These are phyloP conservation scores for Drosophila basisetae DNA, from an alignment of 2,888 invertebrate species.

Conservation along the genomic window DNA sequence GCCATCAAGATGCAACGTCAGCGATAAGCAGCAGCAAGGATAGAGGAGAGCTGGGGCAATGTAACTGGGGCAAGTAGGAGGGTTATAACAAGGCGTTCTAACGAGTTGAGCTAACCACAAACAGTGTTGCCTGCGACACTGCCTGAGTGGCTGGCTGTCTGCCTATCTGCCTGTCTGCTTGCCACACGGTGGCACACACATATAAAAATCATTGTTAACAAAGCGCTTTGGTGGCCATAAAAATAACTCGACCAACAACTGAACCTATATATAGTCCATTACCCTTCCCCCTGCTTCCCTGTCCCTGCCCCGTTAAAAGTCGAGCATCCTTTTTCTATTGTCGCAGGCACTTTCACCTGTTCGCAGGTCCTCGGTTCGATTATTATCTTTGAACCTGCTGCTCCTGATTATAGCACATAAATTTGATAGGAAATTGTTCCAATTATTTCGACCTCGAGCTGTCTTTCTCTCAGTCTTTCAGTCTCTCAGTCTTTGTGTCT, in stretches of 20 bases:
- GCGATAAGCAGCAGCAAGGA: constrained; percentile 62
- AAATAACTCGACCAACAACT: constrained; percentile 59
- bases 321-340: constrained; percentile 61
- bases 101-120: constrained; percentile 77
- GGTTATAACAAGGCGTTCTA: constrained; percentile 65
- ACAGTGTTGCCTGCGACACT: constrained; percentile 47
- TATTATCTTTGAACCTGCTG: constrained; percentile 81
- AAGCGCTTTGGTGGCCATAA: constrained; percentile 76
- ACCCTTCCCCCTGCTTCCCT: background rate
- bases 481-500: constrained; percentile 13
- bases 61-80: constrained; percentile 35
- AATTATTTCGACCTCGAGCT: constrained; percentile 69
- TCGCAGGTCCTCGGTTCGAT: constrained; percentile 64
- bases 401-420: constrained; percentile 81
- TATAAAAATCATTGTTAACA: constrained; percentile 81
- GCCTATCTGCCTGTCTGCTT: constrained; percentile 1
- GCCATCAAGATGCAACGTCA: constrained; percentile 63
- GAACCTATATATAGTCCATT: constrained; percentile 7
- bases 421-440: constrained; percentile 81
- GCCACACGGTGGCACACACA: constrained; percentile 47
- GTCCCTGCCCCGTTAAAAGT: background rate
- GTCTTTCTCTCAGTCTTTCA: constrained; percentile 12
- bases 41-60: constrained; percentile 4
- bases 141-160: constrained; percentile 5
- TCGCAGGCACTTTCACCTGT: constrained; percentile 74